Base-by-base conservation (phyloP, 1,140 invertebrate species). In the Araneus ventricosus region DNA sequence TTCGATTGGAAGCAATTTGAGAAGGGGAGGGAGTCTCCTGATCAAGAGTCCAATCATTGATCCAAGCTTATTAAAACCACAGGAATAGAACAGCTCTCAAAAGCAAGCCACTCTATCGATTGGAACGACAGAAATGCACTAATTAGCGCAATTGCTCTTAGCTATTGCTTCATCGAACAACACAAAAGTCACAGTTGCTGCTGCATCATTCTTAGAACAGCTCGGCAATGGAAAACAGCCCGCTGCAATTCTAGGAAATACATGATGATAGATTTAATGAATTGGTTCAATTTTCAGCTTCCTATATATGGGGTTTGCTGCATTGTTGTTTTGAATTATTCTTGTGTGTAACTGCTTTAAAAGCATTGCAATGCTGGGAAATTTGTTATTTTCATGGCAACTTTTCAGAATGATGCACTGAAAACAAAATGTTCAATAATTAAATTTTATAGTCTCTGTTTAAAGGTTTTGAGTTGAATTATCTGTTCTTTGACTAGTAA, bases 41-140 rank as follows among this genome's bases (percentile, higher is more conserved):
- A 59, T 75, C 30, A 34, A 37, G 70, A 75, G 34, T 75, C 70
- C 70, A 75, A 75, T 45, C 30, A 88, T 88, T 88, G 52, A 88
- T 88, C 52, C n/a, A 70, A 37, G 86, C 61, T 88, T 88, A 88
- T 67, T 88, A 88, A 88, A 88, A 88, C 61, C 57, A 8, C 37
- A 61, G 37, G 30, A 88, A 88, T 75, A 75, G 70, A 34, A 34
- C 70, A 75, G 70, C 52, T 61, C 86, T 88, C 37, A 61, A 88
- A 61, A 88, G 34, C 61, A 67, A 67, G 52, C 61, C 39, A 67
- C 59, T 88, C n/a, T 41, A 88, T 88, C 61, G 86, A 88, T 88
- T 70, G 27, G 61, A 27, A 67, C 37, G 20, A 37, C 70, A 75
- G 70, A 75, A 75, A 37, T 75, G 70, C 5, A 75, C 57, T 61